Base-by-base conservation (phyloP, 2,888 invertebrate genomes). In the Zaprionus bogoriensis region DNA sequence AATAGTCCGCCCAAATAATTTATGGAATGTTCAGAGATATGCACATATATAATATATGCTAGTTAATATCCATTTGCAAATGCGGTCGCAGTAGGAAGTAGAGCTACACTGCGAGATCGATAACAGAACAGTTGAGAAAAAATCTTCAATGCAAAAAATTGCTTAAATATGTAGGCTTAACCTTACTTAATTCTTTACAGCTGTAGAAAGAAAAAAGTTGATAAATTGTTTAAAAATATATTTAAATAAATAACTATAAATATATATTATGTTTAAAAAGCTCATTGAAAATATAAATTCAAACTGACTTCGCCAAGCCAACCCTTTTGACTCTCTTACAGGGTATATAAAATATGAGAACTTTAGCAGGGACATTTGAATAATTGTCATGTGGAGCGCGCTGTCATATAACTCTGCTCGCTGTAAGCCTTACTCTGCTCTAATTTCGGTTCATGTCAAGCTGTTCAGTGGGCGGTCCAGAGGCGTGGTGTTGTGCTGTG, bases 381-480 rank as follows among this genome's bases (percentile, higher is more conserved):
- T 73, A 66, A 73, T 70, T 75, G 61, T 65, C 66, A 66, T 65
- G 57, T 47, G 59, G 32, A 53, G 50, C 7, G 41, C 51, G 32
- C 61, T 61, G 61, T 68, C 68, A 62, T 62, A 14, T 54, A 10
- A 27, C 7, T 60, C n/a, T 47, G 25, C 6, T 9, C n/a, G 23
- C 42, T 14, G 9, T 44, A n/a, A n/a, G 5, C 4, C 12, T 41
- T 3, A 2, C 22, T 27, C 12, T 27, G 42, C 52, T 73, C 72
- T 74, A 69, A 75, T 73, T 74, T 70, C 28, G 48, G 61, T 59
- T 55, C 39, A 45, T 61, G 70, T 74, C 65, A 68, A 45, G 55
- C 53, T 72, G 57, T 19, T 30, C 7, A 17, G 27, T n/a, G 58
- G 23, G 52, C n/a, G n/a, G n/a, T n/a, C n/a, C n/a, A n/a, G n/a